Evolutionary conservation across 2,888 invertebrate genomes (phyloP), one percentile per base, ranked within the genome.

Genomic region (Amiota mariae): DNA sequence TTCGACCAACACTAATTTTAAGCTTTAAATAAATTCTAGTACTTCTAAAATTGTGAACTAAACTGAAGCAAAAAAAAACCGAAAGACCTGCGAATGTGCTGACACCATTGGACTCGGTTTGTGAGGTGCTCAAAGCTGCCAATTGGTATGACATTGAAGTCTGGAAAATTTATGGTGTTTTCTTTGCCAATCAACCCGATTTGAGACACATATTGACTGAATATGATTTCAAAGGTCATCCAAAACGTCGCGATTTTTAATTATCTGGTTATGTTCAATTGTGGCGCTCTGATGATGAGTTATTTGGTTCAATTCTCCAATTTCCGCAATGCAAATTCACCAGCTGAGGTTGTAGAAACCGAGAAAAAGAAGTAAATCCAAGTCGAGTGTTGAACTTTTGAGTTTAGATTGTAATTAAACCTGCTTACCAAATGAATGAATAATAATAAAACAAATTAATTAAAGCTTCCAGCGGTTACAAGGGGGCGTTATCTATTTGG

Each of bases 151-250:
- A 97, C 89, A 92, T 97, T 78, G 97, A 97, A 90, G 94, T 99
- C 72, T 99, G 98, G 97, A 99, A 99, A 88, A 98, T 99, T 98
- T 99, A 92, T 89, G 99, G 99, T 63, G 96, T 99, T 12, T 98
- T 97, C 92, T 99, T 99, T 91, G 93, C 95, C 9, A 97, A 98
- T 90, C 99, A 99, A 90, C 98, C 99, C 0, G 99, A 99, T 91
- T 92, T 99, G 77, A 93, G 99, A 73, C 93, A 99, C 80, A 98
- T 99, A 86, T 92, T 99, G 64, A 99, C 99, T 48, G 99, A 99
- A 90, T 99, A 99, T 90, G 99, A 99, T 1, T 99, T 99, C 90
- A 98, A 99, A 90, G 99, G 99, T 1, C 99, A 99, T 92, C 99
- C 99, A 8, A 94, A 98, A 90, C 93, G 99, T 78, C 98, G 97